Evolutionary conservation across 2,113 vertebrate species (phyloP).

Genomic region (Sorex araneus): DNA sequence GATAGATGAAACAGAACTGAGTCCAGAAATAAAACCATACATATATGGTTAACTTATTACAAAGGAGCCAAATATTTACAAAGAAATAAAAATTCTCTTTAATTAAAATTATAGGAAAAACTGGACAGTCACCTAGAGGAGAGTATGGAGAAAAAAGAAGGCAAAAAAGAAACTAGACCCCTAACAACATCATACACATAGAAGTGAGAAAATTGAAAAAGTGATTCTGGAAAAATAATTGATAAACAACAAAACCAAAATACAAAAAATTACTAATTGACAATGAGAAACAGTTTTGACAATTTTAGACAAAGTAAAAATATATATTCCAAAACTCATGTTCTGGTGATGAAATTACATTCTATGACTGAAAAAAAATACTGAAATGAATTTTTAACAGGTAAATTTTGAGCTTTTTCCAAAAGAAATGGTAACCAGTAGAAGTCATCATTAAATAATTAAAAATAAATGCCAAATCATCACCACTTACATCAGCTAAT

Average conservation of each 20-base stretch:
- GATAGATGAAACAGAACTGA: too few species aligned
- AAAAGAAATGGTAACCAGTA: background rate
- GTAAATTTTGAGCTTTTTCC: background rate
- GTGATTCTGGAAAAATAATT: background rate
- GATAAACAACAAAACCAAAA: background rate
- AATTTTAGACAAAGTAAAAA: slow-evolving; percentile 21
- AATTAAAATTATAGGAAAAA: too few species aligned
- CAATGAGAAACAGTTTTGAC: background rate
- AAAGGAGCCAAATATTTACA: too few species aligned
- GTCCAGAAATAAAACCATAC: too few species aligned
- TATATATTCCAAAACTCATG: background rate
- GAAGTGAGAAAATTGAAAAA: background rate
- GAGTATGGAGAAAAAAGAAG: background rate
- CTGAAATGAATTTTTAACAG: background rate
- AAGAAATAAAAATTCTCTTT: too few species aligned
- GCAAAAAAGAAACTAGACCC: too few species aligned
- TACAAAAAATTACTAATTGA: background rate
- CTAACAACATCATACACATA: background rate
- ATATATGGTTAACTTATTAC: too few species aligned
- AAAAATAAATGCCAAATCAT: slow-evolving; percentile 32
- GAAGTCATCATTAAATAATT: background rate
- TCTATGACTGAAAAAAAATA: background rate
- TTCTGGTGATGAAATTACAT: background rate
- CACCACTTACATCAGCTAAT: background rate
- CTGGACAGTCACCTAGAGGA: too few species aligned